A percentile compares a stretch with the other conserved stretches of the same genome.
Evolutionary conservation across 2,113 vertebrate genomes (phyloP).

Genomic region (Centrocercus urophasianus): DNA sequence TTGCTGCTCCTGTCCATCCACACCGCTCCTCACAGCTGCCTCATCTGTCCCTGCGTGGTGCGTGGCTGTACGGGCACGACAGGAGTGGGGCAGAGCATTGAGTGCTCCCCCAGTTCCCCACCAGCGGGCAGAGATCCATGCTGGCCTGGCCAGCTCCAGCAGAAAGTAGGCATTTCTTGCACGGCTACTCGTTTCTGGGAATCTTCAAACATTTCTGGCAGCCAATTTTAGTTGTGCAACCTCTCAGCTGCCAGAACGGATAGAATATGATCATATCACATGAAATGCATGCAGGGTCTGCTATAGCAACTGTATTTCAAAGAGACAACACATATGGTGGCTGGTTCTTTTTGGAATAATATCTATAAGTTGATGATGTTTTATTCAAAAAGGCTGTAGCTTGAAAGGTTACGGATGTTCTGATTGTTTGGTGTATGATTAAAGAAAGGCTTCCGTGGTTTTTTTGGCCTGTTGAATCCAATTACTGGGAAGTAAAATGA

Average conservation of each 20-base stretch:
- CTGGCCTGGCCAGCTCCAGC: accelerated
- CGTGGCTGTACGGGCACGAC: not conserved
- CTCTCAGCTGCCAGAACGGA: constrained; percentile 73
- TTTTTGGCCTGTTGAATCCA: constrained; percentile 72
- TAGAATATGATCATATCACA: constrained; percentile 74
- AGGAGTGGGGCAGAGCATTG: not conserved
- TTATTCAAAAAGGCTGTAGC: constrained; percentile 75
- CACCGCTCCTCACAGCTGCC: not conserved
- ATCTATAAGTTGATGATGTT: constrained; percentile 75
- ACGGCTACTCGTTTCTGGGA: constrained; percentile 65
- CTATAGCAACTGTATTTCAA: constrained; percentile 76
- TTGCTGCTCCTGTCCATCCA: not conserved
- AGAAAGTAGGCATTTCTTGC: constrained; percentile 39
- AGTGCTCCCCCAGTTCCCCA: not conserved
- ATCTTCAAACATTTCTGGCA: constrained; percentile 72
- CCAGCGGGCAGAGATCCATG: not conserved
- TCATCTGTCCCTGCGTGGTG: not conserved
- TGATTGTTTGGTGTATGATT: constrained; percentile 72
- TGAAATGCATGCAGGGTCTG: constrained; percentile 74
- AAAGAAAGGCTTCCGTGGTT: constrained; percentile 59
- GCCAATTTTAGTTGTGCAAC: constrained; percentile 71
- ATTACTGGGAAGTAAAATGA: constrained; percentile 74
- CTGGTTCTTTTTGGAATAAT: constrained; percentile 77
- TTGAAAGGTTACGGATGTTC: constrained; percentile 76
- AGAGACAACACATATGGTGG: constrained; percentile 74